Evolutionary conservation across 2,113 vertebrate genomes (phyloP), one percentile per base, ranked within the genome.

Genomic region (Amblyopsis rosae): DNA sequence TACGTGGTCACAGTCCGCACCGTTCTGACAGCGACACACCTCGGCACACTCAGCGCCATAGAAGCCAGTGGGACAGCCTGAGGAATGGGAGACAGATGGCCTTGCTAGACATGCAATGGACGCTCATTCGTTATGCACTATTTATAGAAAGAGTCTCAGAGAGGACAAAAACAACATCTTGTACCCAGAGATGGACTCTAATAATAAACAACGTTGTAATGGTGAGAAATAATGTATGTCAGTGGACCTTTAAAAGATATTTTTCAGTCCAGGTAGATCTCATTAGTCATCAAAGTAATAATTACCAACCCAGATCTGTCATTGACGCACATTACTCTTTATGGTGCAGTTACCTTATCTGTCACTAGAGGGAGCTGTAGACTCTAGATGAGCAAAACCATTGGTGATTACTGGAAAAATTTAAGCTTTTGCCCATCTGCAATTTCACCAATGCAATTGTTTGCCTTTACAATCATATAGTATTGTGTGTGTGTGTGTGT

Each of bases 1-100:
- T 81, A 96, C 77, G 87, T 96, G 95, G 87, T 98, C 95, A 5
- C 96, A 98, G 90, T 96, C 95, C 0, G 95, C 96, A 1, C 96
- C 95, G 0, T 98, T 98, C 92, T 98, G 96, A 70, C 96, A 98
- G 85, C 93, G 95, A 69, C 96, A 98, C 67, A 96, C 93, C 0
- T 91, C 94, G n/a, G 93, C 92, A 71, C 96, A 98, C 72, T 88
- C 92, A 17, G 90, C 86, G 1, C 96, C 96, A 45, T 93, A 96
- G 85, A 98, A 97, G 0, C 95, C 95, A 8, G 94, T 76, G 0
- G 95, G 93, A 79, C 96, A 98, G 57, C 96, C 96, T 98, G 91
- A 41, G 17, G 33, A 65, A 4, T 9, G 16, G 65, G 1, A 72
- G 32, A 51, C n/a, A 55, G 3, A 26, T 4, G 12, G 48, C 6